Base-by-base conservation (phyloP, 1,140 invertebrate genomes). In the Triops cancriformis region DNA sequence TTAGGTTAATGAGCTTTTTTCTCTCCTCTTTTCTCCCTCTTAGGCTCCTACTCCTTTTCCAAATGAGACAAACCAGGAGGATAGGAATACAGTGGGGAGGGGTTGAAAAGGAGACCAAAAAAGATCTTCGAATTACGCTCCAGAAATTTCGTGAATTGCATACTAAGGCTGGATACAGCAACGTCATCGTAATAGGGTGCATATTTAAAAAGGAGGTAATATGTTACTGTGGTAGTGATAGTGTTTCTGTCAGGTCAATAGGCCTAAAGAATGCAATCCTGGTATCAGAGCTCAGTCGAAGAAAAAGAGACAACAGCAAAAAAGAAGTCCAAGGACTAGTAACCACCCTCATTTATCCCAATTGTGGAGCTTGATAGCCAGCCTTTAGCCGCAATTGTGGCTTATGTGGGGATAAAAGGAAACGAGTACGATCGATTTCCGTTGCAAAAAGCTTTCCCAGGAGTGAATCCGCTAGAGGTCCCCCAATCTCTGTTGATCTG, bases 1-100 rank as follows among this genome's bases (percentile, higher is more conserved):
- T 64, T 23, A 64, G 51, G 51, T 64, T 64, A 64, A 64, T 64
- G 51, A 64, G 51, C 51, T 64, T 64, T 64, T 11, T 64, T 45
- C n/a, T 45, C 43, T 45, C 18, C 18, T 45, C 2, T 64, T 64
- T 18, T 64, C 10, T 64, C n/a, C 45, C n/a, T 12, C 14, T 64
- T 12, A 12, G 0, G 9, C 14, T 64, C 51, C 18, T 14, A 6
- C 23, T 14, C 51, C 51, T 64, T 23, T 7, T 18, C 51, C 18
- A 10, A 64, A 23, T 10, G 18, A 23, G 51, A 64, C 14, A n/a
- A 23, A 64, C 14, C 14, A 14, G 12, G 43, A 45, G 43, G 45
- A 23, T 64, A 64, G 18, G 7, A 64, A 10, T 18, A 64, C 31
- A 37, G 2, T 37, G 7, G 31, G 31, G 31, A 37, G 31, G 51